Conservation (phyloP, 2,888 invertebrate species). For the Caenorhabditis parvicauda region DNA sequence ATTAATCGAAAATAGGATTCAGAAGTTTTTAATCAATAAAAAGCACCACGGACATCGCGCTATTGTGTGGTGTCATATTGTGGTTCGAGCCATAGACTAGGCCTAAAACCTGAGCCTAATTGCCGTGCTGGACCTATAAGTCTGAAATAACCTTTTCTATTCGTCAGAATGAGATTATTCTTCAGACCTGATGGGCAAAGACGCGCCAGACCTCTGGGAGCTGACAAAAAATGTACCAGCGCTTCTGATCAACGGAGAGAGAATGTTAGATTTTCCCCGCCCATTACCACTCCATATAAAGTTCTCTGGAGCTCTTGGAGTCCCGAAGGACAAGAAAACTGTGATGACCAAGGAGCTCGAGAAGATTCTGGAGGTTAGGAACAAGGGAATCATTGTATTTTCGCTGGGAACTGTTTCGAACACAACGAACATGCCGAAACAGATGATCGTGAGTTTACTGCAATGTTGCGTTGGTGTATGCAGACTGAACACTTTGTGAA, state of each 20-base stretch:
- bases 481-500: not conserved
- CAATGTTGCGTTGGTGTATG: not conserved
- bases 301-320: conserved; percentile 53
- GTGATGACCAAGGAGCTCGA: conserved; percentile 19
- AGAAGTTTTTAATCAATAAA: too few species aligned
- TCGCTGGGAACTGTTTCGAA: conserved; percentile 59
- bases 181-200: conserved; percentile 23
- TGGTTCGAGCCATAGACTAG: too few species aligned
- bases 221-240: conserved; percentile 45
- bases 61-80: too few species aligned
- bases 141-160: not conserved
- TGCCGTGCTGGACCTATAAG: too few species aligned
- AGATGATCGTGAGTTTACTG: conserved; percentile 54
- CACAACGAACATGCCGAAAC: conserved; percentile 58
- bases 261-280: conserved; percentile 60
- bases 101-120: too few species aligned
- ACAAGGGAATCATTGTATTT: conserved; percentile 39
- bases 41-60: too few species aligned
- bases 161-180: not conserved
- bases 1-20: too few species aligned
- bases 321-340: conserved; percentile 13
- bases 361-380: conserved; percentile 29
- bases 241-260: conserved; percentile 56
- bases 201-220: conserved; percentile 48
- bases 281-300: conserved; percentile 54